Evolutionary conservation across 1,140 invertebrate species (phyloP).

Genomic region (Archivesica marissinica): DNA sequence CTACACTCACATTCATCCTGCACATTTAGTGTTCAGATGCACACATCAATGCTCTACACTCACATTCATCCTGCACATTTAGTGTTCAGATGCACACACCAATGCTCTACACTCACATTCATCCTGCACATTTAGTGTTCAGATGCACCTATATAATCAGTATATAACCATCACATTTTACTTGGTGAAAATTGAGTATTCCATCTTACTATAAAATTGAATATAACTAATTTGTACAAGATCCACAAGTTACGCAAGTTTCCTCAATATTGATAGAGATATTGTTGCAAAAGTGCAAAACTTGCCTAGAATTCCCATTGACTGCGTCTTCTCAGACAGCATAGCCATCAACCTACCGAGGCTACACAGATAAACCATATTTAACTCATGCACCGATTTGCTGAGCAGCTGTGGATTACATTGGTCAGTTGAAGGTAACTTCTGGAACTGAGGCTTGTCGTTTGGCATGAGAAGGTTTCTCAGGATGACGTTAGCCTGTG

Average conservation of each 20-base stretch:
- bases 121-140: too few relatives aligned
- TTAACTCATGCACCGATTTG: constrained; percentile 67
- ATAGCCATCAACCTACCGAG: constrained; percentile 67
- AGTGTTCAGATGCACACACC: too few relatives aligned
- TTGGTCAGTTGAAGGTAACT: neutral
- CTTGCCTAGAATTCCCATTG: constrained; percentile 65
- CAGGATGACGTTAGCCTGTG: constrained; percentile 77
- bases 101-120: too few relatives aligned
- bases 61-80: too few relatives aligned
- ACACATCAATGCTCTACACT: too few relatives aligned
- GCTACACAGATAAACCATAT: constrained; percentile 67
- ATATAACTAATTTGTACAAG: too few relatives aligned
- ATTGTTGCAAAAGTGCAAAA: neutral
- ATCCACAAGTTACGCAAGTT: neutral
- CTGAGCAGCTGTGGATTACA: constrained; percentile 36
- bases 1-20: too few relatives aligned
- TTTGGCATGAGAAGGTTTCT: constrained; percentile 75
- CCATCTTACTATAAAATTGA: too few relatives aligned
- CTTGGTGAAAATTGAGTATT: too few relatives aligned
- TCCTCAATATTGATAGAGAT: neutral
- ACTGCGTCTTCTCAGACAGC: constrained; percentile 53
- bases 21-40: too few relatives aligned
- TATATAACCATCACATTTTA: too few relatives aligned
- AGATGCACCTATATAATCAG: too few relatives aligned
- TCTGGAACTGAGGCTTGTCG: constrained; percentile 28